Percentiles rank a stretch among this genome's conserved stretches.
phyloP scores from a whole-genome alignment of 2,888 invertebrate species.

The Octodonta nipae region DNA sequence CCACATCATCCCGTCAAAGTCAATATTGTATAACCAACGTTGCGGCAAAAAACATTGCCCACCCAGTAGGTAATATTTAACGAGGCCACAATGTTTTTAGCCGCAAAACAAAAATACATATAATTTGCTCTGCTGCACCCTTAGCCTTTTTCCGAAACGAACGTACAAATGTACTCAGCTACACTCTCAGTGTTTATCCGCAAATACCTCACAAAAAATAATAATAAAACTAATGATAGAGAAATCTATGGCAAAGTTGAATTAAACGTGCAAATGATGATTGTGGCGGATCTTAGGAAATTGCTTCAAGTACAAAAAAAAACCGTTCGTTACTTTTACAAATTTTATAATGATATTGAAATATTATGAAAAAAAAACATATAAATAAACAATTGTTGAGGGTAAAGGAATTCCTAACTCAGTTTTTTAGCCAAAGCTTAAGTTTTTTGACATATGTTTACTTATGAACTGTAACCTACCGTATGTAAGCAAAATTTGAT shows the following conservation, averaged over 20 bases:
- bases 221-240: too few relatives aligned
- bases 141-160: conserved; percentile 31
- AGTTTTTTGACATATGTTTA: conserved; percentile 9
- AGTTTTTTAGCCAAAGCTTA: conserved; percentile 25
- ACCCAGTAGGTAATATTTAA: too few relatives aligned
- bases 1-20: conserved; percentile 24
- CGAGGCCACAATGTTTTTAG: too few relatives aligned
- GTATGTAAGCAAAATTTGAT: too few relatives aligned
- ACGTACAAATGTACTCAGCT: conserved; percentile 29
- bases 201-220: conserved; percentile 26
- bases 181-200: conserved; percentile 27
- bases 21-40: too few relatives aligned
- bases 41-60: too few relatives aligned
- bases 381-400: conserved; percentile 36
- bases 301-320: conserved; percentile 62
- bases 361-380: conserved; percentile 22
- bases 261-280: too few relatives aligned
- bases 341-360: conserved; percentile 52
- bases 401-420: conserved; percentile 32
- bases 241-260: too few relatives aligned
- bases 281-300: conserved; percentile 37
- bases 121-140: conserved; percentile 16
- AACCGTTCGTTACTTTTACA: conserved; percentile 59
- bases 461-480: too few relatives aligned
- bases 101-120: too few relatives aligned